Evolutionary conservation across 2,797 vertebrate genomes (phyloP).

Genomic region (Platalea minor): DNA sequence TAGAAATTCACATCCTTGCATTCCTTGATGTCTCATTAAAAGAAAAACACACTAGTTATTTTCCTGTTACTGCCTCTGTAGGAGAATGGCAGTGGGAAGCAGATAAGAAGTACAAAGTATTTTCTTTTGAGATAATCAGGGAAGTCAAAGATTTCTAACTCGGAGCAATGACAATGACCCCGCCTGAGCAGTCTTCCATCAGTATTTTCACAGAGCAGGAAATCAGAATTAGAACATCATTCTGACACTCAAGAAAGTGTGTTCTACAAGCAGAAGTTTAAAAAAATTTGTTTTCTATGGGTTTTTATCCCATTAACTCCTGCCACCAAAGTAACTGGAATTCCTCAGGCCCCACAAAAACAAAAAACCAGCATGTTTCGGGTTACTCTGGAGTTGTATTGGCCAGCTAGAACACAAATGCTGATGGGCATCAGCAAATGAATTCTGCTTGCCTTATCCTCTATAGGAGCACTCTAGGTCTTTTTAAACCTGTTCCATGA

Average conservation of each 20-base stretch:
- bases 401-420: neutral
- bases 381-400: neutral
- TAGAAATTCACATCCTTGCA: slow-evolving; percentile 67
- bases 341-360: neutral
- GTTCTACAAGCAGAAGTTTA: neutral
- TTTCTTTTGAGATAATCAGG: slow-evolving; percentile 15
- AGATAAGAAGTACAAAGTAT: slow-evolving; percentile 65
- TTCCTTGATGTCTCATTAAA: slow-evolving; percentile 56
- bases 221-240: neutral
- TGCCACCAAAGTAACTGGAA: neutral
- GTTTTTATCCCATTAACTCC: neutral
- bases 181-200: neutral
- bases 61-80: slow-evolving; percentile 40
- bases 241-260: neutral
- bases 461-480: neutral
- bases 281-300: neutral
- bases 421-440: neutral
- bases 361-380: neutral
- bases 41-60: slow-evolving; percentile 16
- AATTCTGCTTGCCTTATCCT: neutral
- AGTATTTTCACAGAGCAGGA: slow-evolving; percentile 3
- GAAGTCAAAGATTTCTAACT: slow-evolving; percentile 32
- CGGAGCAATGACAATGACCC: neutral
- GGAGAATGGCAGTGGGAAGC: slow-evolving; percentile 41
- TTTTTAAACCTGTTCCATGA: neutral